These are phyloP conservation scores for Gymnarchus niloticus DNA, from an alignment of 2,113 vertebrate species.

Conservation along the genomic window DNA sequence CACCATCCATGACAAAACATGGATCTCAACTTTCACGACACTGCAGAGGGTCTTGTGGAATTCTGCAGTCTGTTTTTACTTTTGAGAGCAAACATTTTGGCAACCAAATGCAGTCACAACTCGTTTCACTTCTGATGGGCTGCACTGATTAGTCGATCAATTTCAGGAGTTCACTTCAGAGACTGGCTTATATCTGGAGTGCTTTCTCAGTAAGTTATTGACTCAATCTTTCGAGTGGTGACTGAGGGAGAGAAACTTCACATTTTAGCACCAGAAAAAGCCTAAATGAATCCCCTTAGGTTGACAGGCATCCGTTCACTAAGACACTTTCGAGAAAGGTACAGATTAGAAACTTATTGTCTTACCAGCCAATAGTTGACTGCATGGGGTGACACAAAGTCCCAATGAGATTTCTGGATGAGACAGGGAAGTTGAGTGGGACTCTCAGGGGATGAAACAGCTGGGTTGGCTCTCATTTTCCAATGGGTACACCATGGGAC, in stretches of 20 bases:
- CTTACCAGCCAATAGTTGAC: not conserved
- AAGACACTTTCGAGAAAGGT: not conserved
- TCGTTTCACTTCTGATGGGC: not conserved
- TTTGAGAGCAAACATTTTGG: not conserved
- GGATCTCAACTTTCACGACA: not conserved
- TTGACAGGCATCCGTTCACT: not conserved
- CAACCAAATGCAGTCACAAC: not conserved
- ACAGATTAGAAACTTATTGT: not conserved
- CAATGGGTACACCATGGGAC: not conserved
- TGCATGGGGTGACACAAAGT: not conserved
- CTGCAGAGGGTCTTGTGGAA: not conserved
- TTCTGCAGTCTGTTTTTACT: not conserved
- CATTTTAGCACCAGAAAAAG: not conserved
- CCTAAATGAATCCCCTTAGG: not conserved
- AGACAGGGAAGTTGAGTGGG: not conserved
- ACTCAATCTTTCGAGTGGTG: not conserved
- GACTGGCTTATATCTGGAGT: not conserved
- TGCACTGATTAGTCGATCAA: constrained; percentile 2
- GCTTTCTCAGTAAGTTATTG: not conserved
- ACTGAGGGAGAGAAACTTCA: not conserved
- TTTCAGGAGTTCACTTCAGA: not conserved
- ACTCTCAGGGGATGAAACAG: constrained; percentile 14
- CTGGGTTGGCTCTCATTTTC: not conserved
- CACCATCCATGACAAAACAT: not conserved
- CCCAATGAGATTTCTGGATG: not conserved